Base-by-base conservation (phyloP, 1,140 invertebrate genomes). In the Telenomus remus region DNA sequence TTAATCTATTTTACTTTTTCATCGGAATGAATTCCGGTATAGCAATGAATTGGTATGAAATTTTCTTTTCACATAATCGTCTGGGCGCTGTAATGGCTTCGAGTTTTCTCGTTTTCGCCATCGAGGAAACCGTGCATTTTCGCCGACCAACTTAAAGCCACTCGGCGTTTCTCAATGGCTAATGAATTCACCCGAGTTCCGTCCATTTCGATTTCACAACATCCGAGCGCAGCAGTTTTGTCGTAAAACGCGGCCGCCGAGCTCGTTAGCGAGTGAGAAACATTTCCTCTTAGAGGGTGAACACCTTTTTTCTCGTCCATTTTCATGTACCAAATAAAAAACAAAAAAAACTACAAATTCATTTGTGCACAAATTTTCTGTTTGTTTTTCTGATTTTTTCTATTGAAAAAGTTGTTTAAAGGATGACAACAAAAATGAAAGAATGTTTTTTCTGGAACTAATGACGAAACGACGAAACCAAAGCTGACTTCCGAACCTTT, bases 131-230 rank as follows among this genome's bases (percentile, higher is more conserved):
- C 48, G 60, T 43, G 60, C 39, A 76, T 76, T 76, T 76, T 76
- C 72, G 72, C 72, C 55, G 72, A 70, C 64, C 72, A 76, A 76
- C 72, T 76, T 69, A 56, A 64, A 70, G 56, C 60, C n/a, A 63
- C 72, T 63, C 57, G 64, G 16, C 60, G 60, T 76, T 76, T 76
- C 72, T 69, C 64, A 76, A 76, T 65, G 54, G 59, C 51, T 75
- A 75, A 75, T 75, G 65, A 68, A 76, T 76, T 69, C 72, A 76
- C 72, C 60, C 53, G 64, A 76, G 72, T 69, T 76, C 72, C 72
- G 72, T 76, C 72, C 72, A 69, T 60, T 76, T 60, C 59, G 65
- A 76, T 76, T 76, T 76, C 72, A 64, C 72, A 76, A 76, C 51
- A 68, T 69, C 64, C 64, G 63, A 47, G 57, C 55, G 37, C 60